A percentile compares a stretch with the other conserved stretches of the same genome.
Evolutionary conservation across 2,888 invertebrate species (phyloP).

Genomic region (Thumatha senex): DNA sequence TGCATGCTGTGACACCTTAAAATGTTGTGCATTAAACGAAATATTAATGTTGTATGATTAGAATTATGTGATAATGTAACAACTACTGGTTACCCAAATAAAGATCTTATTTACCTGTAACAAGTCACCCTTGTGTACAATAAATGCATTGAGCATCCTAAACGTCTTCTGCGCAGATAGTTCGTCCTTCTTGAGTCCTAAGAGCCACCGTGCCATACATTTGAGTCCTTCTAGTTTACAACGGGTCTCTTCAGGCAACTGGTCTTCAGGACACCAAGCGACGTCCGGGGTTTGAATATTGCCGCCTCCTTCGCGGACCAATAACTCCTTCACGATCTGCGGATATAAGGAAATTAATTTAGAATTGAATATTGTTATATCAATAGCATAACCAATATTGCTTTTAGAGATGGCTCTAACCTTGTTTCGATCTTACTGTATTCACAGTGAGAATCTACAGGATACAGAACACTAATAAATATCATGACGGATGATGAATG

Average conservation of each 20-base stretch:
- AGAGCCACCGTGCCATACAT: constrained; percentile 97
- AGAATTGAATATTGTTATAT: not conserved
- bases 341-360: not conserved
- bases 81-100: too few species aligned
- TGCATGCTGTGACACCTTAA: too few species aligned
- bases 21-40: too few species aligned
- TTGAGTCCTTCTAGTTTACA: constrained; percentile 98
- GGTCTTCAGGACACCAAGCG: constrained; percentile 93
- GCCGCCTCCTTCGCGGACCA: constrained; percentile 90
- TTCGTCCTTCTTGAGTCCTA: constrained; percentile 94
- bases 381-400: not conserved
- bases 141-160: constrained; percentile 96
- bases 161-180: constrained; percentile 96
- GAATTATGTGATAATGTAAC: too few species aligned
- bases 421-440: too few species aligned
- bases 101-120: constrained; percentile 70
- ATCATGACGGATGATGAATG: too few species aligned
- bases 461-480: too few species aligned
- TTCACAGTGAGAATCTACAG: too few species aligned
- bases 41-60: too few species aligned
- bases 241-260: constrained; percentile 94
- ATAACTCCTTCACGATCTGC: constrained; percentile 95
- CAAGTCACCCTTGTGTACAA: constrained; percentile 95
- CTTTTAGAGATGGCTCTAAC: too few species aligned
- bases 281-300: constrained; percentile 49